phyloP scores from a whole-genome alignment of 2,113 vertebrate species.

The Onychostruthus taczanowskii region DNA sequence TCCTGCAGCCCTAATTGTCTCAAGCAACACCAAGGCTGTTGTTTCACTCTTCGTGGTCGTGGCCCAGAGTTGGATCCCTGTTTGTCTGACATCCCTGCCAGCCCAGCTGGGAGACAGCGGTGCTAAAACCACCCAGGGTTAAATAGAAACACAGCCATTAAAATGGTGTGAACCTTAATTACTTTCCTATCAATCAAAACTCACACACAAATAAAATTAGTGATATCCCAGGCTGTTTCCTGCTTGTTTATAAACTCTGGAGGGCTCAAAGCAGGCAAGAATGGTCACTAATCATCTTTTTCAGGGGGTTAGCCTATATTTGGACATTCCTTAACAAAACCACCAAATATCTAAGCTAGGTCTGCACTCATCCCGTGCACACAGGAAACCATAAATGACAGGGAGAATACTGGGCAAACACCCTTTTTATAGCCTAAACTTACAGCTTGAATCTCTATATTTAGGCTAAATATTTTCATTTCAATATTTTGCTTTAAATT shows the following conservation, averaged over 20 bases:
- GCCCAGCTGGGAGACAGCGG: neutral
- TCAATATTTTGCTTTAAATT: neutral
- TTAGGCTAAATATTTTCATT: neutral
- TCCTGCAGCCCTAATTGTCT: neutral
- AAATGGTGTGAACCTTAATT: constrained; percentile 13
- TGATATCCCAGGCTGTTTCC: neutral
- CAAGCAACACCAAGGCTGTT: neutral
- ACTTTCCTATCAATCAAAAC: constrained; percentile 16
- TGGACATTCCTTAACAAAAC: neutral
- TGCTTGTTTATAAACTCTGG: neutral
- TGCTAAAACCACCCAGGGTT: neutral
- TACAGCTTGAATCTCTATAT: neutral
- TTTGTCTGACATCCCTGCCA: neutral
- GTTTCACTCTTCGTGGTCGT: neutral
- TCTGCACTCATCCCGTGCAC: neutral
- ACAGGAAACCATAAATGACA: fast-evolving
- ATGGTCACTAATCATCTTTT: neutral
- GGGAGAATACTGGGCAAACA: neutral
- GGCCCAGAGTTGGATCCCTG: neutral
- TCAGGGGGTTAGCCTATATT: neutral
- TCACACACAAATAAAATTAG: neutral
- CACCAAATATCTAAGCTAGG: neutral
- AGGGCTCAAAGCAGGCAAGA: neutral
- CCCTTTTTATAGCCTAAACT: neutral
- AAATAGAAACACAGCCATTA: neutral